phyloP scores from a whole-genome alignment of 2,888 invertebrate genomes.

The Alsophila aescularia region DNA sequence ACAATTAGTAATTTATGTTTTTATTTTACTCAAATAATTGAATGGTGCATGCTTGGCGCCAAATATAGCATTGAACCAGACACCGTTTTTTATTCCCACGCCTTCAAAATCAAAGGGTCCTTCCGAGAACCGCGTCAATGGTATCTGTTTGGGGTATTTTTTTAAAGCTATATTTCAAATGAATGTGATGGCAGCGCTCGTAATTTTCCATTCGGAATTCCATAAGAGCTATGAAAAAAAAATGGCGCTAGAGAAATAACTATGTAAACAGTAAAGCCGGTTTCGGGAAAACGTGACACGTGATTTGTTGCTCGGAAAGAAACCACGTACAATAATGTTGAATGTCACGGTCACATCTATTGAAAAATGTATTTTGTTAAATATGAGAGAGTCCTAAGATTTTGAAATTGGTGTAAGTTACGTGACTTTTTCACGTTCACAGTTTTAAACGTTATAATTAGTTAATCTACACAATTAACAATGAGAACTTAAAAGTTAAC shows the following conservation, averaged over 20 bases:
- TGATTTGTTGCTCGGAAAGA: conserved; percentile 5
- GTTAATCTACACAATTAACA: too few species aligned
- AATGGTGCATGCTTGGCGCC: too few species aligned
- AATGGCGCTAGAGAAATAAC: conserved; percentile 3
- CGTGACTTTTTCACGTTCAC: too few species aligned
- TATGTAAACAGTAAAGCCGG: conserved; percentile 20
- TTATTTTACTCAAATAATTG: too few species aligned
- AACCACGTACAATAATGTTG: conserved; percentile 14
- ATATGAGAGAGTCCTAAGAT: not conserved
- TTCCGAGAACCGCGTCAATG: conserved; percentile 52
- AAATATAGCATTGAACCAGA: conserved; percentile 15
- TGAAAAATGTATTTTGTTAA: conserved; percentile 8
- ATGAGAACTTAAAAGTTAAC: too few species aligned
- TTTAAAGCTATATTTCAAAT: conserved; percentile 34
- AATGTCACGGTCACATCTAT: conserved; percentile 44
- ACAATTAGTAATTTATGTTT: too few species aligned
- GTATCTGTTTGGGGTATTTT: conserved; percentile 33
- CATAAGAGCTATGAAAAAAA: conserved; percentile 2
- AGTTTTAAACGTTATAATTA: too few species aligned
- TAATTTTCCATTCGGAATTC: conserved; percentile 32
- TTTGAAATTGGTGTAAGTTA: too few species aligned
- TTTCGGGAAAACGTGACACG: conserved; percentile 15
- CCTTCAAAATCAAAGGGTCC: conserved; percentile 40
- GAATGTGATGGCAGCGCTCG: conserved; percentile 31
- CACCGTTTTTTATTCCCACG: conserved; percentile 42